phyloP scores from a whole-genome alignment of 2,113 vertebrate genomes.

The Anser brachyrhynchus region DNA sequence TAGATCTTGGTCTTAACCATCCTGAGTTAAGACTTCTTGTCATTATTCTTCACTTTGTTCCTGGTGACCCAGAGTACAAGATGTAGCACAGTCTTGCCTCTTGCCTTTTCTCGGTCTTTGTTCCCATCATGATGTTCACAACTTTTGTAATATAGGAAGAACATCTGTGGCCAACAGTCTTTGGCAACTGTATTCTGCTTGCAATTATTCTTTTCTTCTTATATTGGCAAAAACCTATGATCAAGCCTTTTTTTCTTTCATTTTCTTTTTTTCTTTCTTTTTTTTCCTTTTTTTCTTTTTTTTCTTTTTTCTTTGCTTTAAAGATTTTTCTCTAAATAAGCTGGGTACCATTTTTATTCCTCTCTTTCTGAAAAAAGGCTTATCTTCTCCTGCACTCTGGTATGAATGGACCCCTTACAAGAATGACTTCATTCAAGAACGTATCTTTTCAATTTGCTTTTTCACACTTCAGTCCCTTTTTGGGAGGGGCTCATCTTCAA shows the following conservation, averaged over 20 bases:
- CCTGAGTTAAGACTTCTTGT: not conserved
- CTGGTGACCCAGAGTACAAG: not conserved
- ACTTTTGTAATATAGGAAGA: not conserved
- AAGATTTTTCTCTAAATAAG: not conserved
- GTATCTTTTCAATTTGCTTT: not conserved
- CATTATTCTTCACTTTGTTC: not conserved
- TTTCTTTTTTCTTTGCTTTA: not conserved
- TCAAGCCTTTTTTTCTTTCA: not conserved
- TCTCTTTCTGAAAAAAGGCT: not conserved
- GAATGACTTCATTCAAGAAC: not conserved
- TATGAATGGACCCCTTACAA: not conserved
- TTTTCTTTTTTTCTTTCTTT: not conserved
- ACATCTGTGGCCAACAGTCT: not conserved
- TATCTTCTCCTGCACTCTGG: not conserved
- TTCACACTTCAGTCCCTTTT: not conserved
- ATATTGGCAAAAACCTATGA: not conserved
- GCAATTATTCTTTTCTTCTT: not conserved
- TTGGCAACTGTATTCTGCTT: not conserved
- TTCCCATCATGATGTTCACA: not conserved
- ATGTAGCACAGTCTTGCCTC: not conserved
- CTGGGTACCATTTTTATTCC: not conserved
- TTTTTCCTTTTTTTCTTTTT: not conserved
- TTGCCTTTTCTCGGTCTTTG: not conserved
- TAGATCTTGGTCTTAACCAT: not conserved
- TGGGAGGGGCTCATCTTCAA: not conserved